Conservation (phyloP, 1,140 invertebrate genomes). For the Drosophila suzukii region DNA sequence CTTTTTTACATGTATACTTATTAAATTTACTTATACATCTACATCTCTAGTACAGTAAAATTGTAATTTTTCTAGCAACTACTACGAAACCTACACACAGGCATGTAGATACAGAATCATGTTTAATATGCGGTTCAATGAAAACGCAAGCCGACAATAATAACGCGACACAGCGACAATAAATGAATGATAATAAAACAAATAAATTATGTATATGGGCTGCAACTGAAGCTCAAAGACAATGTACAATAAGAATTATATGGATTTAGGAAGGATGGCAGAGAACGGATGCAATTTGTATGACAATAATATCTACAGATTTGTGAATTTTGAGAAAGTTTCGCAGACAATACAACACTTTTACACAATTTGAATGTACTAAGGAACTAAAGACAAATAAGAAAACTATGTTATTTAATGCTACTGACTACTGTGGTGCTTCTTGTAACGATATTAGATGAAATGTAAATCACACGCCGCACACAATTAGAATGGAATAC, state of each 20-base stretch:
- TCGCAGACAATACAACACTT: conserved; percentile 67
- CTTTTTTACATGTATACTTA: conserved; percentile 73
- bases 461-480: conserved; percentile 37
- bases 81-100: conserved; percentile 49
- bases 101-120: conserved; percentile 19
- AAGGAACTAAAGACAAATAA: conserved; percentile 44
- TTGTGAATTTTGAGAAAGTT: conserved; percentile 50
- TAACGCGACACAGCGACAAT: conserved; percentile 70
- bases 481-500: conserved; percentile 25
- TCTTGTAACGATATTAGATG: conserved; percentile 65
- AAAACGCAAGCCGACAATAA: conserved; percentile 71
- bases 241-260: conserved; percentile 63
- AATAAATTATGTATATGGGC: conserved; percentile 21
- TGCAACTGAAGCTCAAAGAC: conserved; percentile 28
- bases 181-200: conserved; percentile 49
- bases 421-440: conserved; percentile 81
- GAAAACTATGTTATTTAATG: conserved; percentile 72
- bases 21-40: conserved; percentile 71
- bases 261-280: conserved; percentile 14
- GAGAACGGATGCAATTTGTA: conserved; percentile 48
- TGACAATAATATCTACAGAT: conserved; percentile 67
- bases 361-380: conserved; percentile 74
- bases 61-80: conserved; percentile 75
- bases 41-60: conserved; percentile 58
- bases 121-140: conserved; percentile 45